Base-by-base conservation (phyloP, 2,113 vertebrate species). In the Phasianus colchicus region DNA sequence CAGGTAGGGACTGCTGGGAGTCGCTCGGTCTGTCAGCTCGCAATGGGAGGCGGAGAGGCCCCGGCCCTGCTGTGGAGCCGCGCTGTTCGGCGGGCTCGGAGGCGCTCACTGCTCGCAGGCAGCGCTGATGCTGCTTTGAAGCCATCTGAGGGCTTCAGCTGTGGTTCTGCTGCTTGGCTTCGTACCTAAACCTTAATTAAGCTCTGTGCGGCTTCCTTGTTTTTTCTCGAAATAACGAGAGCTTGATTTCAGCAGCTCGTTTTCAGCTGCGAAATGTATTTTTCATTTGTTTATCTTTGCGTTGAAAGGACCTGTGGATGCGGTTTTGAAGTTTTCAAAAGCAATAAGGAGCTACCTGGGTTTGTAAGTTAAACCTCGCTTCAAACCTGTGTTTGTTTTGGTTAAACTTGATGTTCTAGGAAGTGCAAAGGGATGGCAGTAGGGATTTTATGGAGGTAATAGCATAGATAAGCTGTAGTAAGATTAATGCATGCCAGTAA, bases 131-230 rank as follows among this genome's bases (percentile, higher is more conserved):
- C 7, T 14, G 24, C 5, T 13, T 2, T 13, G 13, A 52, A 52
- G 52, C 29, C 27, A 5, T 30, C 27, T 54, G 14, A 29, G 27
- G 25, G 27, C 29, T 30, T 30, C 16, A 17, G 29, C 52, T 6
- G 52, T 15, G 29, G 8, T 54, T 54, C 30, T 29, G 13, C 25
- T 13, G 38, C 45, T 55, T 20, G 25, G 0, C 1, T 1, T 7
- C 6, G 24, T 60, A 0, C 0, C 0, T 4, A 6, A 8, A 16
- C 3, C 0, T 25, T 47, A 0, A 0, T 30, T 10, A 4, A 13
- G 2, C 2, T 12, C 54, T 22, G 13, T 11, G 13, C 1, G 13
- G 14, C 1, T 30, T 1, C 0, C 0, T 42, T 27, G 0, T 36
- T 89, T 58, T 70, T 74, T 9, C 13, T 29, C 6, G 2, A 29